These are phyloP conservation scores for Apeltes quadracus DNA, from an alignment of 2,113 vertebrate genomes.

Conservation along the genomic window DNA sequence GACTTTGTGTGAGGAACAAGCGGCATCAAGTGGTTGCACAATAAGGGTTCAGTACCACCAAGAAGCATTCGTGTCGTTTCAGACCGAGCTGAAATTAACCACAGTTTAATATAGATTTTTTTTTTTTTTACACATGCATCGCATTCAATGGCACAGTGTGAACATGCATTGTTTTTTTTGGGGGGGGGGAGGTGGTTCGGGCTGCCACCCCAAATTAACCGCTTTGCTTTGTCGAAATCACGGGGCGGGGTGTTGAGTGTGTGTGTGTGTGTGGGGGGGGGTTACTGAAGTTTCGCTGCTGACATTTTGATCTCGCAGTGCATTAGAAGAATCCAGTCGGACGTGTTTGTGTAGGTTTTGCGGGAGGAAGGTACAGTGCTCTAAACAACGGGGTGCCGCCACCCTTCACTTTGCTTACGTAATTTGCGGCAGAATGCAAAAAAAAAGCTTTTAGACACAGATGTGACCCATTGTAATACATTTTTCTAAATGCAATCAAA, in stretches of 20 bases:
- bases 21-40: slow-evolving; percentile 76
- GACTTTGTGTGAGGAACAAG: slow-evolving; percentile 76
- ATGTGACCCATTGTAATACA: slow-evolving; percentile 86
- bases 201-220: slow-evolving; percentile 72
- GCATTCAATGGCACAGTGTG: slow-evolving; percentile 61
- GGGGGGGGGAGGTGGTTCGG: slow-evolving; percentile 42
- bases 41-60: slow-evolving; percentile 69
- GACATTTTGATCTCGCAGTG: slow-evolving; percentile 74
- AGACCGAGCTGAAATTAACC: slow-evolving; percentile 71
- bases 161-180: slow-evolving; percentile 72
- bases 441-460: slow-evolving; percentile 87
- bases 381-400: slow-evolving; percentile 79
- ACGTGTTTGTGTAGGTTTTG: slow-evolving; percentile 81
- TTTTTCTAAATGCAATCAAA: slow-evolving; percentile 85
- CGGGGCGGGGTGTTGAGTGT: slow-evolving; percentile 52
- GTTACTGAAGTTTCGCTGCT: slow-evolving; percentile 71
- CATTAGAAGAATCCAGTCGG: slow-evolving; percentile 78
- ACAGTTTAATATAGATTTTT: slow-evolving; percentile 70
- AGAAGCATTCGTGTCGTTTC: slow-evolving; percentile 67
- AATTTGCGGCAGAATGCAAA: slow-evolving; percentile 82
- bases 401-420: slow-evolving; percentile 84
- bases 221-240: slow-evolving; percentile 69
- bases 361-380: slow-evolving; percentile 77
- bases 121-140: slow-evolving; percentile 59
- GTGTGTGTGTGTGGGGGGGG: slow-evolving; percentile 58